These are phyloP conservation scores for Garrulus glandarius DNA, from an alignment of 2,797 vertebrate species.

Conservation along the genomic window DNA sequence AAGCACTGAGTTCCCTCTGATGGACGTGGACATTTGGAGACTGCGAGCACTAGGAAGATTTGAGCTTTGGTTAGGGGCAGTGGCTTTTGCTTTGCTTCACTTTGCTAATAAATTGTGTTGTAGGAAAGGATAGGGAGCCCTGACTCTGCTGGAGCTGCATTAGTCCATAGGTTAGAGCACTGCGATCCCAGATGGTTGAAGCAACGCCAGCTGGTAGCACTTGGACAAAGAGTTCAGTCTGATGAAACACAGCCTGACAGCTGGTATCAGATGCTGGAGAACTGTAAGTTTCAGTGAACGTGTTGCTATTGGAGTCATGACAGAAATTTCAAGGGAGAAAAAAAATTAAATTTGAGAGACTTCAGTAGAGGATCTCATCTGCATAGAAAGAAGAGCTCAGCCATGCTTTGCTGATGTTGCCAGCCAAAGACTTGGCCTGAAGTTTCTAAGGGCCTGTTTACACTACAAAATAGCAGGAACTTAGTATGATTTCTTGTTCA, in stretches of 20 bases:
- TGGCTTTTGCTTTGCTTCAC: neutral
- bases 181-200: constrained; percentile 30
- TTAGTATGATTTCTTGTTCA: neutral
- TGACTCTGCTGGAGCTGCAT: neutral
- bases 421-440: neutral
- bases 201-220: constrained; percentile 53
- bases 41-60: neutral
- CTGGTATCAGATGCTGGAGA: constrained; percentile 57
- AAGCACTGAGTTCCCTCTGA: neutral
- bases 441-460: constrained; percentile 5
- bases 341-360: neutral
- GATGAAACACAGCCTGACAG: constrained; percentile 55
- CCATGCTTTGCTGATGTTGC: neutral
- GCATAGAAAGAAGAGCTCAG: neutral
- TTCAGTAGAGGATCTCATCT: neutral
- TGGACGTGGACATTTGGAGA: neutral
- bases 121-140: neutral
- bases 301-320: constrained; percentile 42
- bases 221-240: constrained; percentile 47
- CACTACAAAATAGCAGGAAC: neutral
- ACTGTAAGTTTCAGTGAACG: constrained; percentile 6
- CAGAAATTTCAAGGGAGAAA: constrained; percentile 32
- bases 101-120: neutral
- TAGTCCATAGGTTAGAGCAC: neutral
- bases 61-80: neutral